A percentile compares a stretch with the other conserved stretches of the same genome.
Conservation (phyloP, 2,888 invertebrate genomes). For the Cosmia pyralina region DNA sequence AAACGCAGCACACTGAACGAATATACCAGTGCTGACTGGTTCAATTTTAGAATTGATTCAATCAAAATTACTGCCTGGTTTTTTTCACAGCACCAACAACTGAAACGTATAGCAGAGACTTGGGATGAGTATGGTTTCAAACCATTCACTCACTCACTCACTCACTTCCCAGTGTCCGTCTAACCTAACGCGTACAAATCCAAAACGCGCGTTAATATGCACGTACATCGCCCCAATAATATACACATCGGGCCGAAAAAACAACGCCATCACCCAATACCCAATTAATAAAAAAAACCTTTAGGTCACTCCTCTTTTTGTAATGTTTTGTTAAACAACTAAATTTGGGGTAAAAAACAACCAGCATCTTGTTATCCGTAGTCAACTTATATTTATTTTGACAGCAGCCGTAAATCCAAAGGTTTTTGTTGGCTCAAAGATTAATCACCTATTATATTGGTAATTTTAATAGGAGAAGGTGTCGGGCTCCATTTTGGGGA, state of each 20-base stretch:
- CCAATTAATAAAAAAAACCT: slow-evolving; percentile 85
- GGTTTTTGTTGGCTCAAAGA: slow-evolving; percentile 82
- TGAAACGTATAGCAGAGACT: too few relatives aligned
- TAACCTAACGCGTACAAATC: slow-evolving; percentile 74
- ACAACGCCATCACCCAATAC: slow-evolving; percentile 77
- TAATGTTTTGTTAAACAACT: slow-evolving; percentile 89
- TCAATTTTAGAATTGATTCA: background rate
- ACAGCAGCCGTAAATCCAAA: slow-evolving; percentile 82
- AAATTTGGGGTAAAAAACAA: slow-evolving; percentile 80
- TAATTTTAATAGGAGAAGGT: slow-evolving; percentile 87
- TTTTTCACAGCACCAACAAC: background rate
- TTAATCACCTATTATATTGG: slow-evolving; percentile 87
- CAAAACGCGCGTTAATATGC: slow-evolving; percentile 77
- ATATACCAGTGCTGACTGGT: background rate
- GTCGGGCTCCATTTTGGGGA: slow-evolving; percentile 75
- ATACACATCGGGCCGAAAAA: slow-evolving; percentile 73
- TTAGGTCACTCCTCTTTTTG: slow-evolving; percentile 73
- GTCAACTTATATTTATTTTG: slow-evolving; percentile 85
- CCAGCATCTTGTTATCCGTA: slow-evolving; percentile 76
- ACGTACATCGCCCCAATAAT: slow-evolving; percentile 76
- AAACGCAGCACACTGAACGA: background rate
- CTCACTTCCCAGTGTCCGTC: slow-evolving; percentile 66
- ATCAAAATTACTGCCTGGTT: background rate
- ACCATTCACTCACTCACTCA: slow-evolving; percentile 52
- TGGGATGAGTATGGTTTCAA: background rate